Conservation (phyloP, 2,888 invertebrate genomes). For the Caenorhabditis wallacei region DNA sequence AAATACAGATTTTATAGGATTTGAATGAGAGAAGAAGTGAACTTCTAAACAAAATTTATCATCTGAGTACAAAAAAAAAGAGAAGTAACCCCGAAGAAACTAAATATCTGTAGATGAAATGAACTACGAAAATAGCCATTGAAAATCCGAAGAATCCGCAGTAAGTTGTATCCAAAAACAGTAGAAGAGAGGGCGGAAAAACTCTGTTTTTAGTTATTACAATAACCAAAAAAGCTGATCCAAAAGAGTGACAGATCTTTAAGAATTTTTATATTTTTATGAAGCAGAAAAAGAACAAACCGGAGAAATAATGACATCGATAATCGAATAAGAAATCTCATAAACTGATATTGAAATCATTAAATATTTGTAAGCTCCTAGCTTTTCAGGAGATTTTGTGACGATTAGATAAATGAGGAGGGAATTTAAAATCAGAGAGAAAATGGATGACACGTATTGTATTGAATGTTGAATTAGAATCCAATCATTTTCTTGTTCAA, state of each 20-base stretch:
- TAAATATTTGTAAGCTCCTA: slow-evolving; percentile 38
- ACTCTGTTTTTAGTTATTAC: not conserved
- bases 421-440: slow-evolving; percentile 2
- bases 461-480: too few relatives aligned
- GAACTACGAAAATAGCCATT: slow-evolving; percentile 38
- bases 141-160: slow-evolving; percentile 35
- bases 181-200: slow-evolving; percentile 10
- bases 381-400: slow-evolving; percentile 33
- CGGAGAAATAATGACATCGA: slow-evolving; percentile 13
- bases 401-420: slow-evolving; percentile 25
- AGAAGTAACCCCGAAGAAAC: too few relatives aligned
- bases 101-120: slow-evolving; percentile 49
- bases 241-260: slow-evolving; percentile 17
- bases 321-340: slow-evolving; percentile 27
- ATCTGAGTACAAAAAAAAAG: too few relatives aligned
- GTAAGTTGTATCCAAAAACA: slow-evolving; percentile 8
- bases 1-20: slow-evolving; percentile 26
- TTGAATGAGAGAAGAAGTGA: not conserved
- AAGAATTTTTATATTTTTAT: not conserved
- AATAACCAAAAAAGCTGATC: slow-evolving; percentile 18
- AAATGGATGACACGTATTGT: not conserved
- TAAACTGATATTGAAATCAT: slow-evolving; percentile 34
- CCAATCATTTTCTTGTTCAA: too few relatives aligned
- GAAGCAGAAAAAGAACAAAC: not conserved
- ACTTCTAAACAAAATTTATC: too few relatives aligned